Percentiles rank a stretch among this genome's conserved stretches.
These are phyloP conservation scores for Balanococcus diminutus DNA, from an alignment of 2,888 invertebrate genomes.

Conservation along the genomic window DNA sequence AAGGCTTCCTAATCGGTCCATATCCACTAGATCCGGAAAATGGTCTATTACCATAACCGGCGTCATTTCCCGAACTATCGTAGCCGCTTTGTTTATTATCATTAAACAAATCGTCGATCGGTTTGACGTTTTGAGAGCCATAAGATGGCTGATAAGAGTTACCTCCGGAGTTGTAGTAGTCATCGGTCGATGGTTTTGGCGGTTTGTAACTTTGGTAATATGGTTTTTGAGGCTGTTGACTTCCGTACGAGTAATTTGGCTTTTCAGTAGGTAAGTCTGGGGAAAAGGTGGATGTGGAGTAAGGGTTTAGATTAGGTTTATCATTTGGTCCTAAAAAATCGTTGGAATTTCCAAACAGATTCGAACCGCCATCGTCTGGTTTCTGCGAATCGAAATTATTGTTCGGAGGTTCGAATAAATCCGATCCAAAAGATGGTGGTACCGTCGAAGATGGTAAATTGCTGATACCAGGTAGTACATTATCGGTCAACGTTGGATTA, in stretches of 20 bases:
- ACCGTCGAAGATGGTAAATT: constrained; percentile 43
- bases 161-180: neutral
- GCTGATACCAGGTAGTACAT: constrained; percentile 57
- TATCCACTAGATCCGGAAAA: neutral
- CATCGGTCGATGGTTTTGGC: constrained; percentile 20
- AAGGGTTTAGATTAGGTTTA: constrained; percentile 16
- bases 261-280: constrained; percentile 17
- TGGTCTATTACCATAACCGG: neutral
- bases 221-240: constrained; percentile 1
- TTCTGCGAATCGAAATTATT: constrained; percentile 9
- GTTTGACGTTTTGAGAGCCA: neutral
- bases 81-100: neutral
- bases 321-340: constrained; percentile 13
- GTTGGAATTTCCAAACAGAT: neutral
- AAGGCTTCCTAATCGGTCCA: neutral
- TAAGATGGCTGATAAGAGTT: neutral
- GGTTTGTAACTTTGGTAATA: constrained; percentile 25
- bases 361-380: neutral
- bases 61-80: neutral
- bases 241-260: constrained; percentile 33
- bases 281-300: neutral
- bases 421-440: constrained; percentile 59
- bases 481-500: constrained; percentile 27
- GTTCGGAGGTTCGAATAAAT: constrained; percentile 52
- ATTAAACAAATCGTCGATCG: constrained; percentile 33